These are phyloP conservation scores for Clarias macrocephalus DNA, from an alignment of 2,113 vertebrate genomes.

Conservation along the genomic window DNA sequence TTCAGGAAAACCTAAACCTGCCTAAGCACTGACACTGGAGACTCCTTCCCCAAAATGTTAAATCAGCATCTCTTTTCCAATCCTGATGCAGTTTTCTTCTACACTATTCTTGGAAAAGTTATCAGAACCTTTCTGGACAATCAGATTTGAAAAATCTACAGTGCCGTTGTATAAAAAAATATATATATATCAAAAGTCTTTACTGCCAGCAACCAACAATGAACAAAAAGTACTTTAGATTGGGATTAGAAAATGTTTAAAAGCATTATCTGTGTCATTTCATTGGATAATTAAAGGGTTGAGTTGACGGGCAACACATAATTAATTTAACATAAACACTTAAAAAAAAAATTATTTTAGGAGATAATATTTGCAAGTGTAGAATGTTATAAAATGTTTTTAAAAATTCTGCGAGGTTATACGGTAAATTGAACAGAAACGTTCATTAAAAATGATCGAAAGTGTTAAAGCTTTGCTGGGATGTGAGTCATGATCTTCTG, in stretches of 20 bases:
- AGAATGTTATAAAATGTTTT: too few species aligned
- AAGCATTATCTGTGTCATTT: neutral
- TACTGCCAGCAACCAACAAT: neutral
- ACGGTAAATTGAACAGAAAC: neutral
- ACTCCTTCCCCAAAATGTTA: neutral
- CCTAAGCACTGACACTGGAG: neutral
- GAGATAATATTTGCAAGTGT: neutral
- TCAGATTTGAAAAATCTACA: neutral
- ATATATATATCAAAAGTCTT: neutral
- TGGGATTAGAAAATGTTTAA: neutral
- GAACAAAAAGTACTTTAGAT: neutral
- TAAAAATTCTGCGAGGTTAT: neutral
- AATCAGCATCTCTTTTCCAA: neutral
- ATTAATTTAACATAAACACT: neutral
- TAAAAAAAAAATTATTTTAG: too few species aligned
- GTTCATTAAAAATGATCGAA: neutral
- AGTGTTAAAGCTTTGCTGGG: neutral
- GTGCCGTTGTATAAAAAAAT: neutral
- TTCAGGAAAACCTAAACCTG: neutral
- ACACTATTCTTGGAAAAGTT: too few species aligned
- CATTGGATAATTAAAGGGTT: neutral
- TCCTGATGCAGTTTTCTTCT: too few species aligned
- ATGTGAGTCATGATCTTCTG: neutral
- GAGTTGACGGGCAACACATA: neutral
- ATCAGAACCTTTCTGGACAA: too few species aligned